Evolutionary conservation across 2,113 vertebrate genomes (phyloP).

Genomic region (Anguilla rostrata): DNA sequence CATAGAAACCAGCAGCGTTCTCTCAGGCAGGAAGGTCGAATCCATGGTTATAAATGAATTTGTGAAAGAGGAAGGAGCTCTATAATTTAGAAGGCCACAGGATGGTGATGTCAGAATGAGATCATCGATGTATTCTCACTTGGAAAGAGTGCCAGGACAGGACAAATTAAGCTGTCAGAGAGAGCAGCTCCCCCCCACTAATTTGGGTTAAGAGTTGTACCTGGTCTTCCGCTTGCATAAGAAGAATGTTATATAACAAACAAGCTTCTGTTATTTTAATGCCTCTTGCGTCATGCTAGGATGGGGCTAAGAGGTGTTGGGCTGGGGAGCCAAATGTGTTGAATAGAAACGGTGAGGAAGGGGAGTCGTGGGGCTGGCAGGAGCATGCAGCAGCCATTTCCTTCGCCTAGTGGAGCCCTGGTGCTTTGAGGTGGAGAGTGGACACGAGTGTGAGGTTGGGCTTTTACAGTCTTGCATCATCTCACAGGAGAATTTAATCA

Average conservation of each 20-base stretch:
- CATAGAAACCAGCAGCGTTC: neutral
- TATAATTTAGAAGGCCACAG: neutral
- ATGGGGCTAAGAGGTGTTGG: neutral
- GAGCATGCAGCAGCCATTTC: neutral
- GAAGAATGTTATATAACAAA: neutral
- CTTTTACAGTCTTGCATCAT: neutral
- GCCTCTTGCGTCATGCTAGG: neutral
- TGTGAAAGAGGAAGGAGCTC: neutral
- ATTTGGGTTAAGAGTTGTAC: neutral
- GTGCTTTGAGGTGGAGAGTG: neutral
- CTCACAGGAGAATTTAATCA: slow-evolving; percentile 14
- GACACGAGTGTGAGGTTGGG: neutral
- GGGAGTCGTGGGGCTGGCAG: neutral
- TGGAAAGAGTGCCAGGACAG: neutral
- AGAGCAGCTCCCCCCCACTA: neutral
- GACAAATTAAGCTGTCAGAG: neutral
- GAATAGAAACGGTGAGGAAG: neutral
- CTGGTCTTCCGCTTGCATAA: neutral
- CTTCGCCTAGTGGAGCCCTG: neutral
- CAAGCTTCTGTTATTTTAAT: neutral
- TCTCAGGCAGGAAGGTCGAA: neutral
- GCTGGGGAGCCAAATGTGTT: neutral
- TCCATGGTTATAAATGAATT: neutral
- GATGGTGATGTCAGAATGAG: neutral
- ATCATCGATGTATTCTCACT: neutral